Base-by-base conservation (phyloP, 2,888 invertebrate species). In the Mantis religiosa region DNA sequence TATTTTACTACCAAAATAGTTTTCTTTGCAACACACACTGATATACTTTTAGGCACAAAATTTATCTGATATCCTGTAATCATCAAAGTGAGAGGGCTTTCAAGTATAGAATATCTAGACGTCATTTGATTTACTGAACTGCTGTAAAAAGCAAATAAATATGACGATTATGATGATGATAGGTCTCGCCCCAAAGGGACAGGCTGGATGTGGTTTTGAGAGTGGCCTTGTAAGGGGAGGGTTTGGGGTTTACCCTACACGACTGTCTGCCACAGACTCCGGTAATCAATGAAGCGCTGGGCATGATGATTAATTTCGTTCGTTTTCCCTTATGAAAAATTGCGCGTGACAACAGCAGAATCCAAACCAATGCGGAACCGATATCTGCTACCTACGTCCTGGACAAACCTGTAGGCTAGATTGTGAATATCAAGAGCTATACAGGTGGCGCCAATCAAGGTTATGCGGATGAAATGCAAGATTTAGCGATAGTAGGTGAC, bases 241-340 rank as follows among this genome's bases (percentile, higher is more conserved):
- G 54, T 20, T 71, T 25, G 54, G 54, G 54, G 54, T 71, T 71
- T 71, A 71, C 54, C 54, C 54, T 71, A 71, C 54, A 71, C 54
- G 54, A 71, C 54, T 71, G 54, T 71, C 54, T 71, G 54, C 54
- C 54, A 71, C 54, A 71, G 54, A 71, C 54, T 71, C 54, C 20
- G 54, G 54, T 71, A 71, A 71, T 71, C 54, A 71, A 71, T 71
- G 54, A 71, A 71, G 15, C 54, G 54, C 54, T 71, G 54, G 54
- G 20, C 54, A 71, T 20, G 4, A 71, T 71, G 54, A 71, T 71
- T 71, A 71, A 71, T 71, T 71, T 71, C 54, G 54, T 71, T 25
- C 20, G 54, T 20, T 87, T 87, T 82, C 87, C 82, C 87, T 82
- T n/a, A 34, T 87, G 87, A 87, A 87, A 87, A 87, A 87, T 87